A percentile compares a stretch with the other conserved stretches of the same genome.
These are phyloP conservation scores for Anolis carolinensis DNA, from an alignment of 2,113 vertebrate genomes.

Conservation along the genomic window DNA sequence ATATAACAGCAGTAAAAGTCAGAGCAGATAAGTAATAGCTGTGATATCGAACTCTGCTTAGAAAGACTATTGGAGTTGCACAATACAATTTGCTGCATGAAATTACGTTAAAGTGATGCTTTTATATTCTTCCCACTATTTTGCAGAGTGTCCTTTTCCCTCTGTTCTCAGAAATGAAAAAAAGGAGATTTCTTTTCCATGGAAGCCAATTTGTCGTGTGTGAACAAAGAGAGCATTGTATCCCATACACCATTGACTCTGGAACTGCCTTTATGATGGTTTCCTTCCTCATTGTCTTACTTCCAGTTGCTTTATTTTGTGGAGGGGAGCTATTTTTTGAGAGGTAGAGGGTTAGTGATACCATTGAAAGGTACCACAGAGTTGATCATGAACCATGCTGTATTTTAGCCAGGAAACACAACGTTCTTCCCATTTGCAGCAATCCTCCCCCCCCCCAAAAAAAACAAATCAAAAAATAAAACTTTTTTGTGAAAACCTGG, in stretches of 20 bases:
- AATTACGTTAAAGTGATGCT: not conserved
- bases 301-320: not conserved
- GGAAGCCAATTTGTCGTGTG: not conserved
- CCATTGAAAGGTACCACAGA: not conserved
- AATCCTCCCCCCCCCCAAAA: too few species aligned
- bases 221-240: not conserved
- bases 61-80: not conserved
- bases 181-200: not conserved
- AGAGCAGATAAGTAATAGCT: not conserved
- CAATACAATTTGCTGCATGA: constrained; percentile 4
- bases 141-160: not conserved
- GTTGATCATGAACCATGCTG: not conserved
- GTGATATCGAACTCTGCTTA: not conserved
- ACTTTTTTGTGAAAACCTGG: too few species aligned
- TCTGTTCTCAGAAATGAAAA: not conserved
- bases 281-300: not conserved
- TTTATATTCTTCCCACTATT: constrained; percentile 7
- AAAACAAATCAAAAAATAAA: too few species aligned
- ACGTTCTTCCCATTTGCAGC: too few species aligned
- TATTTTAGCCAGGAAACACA: too few species aligned
- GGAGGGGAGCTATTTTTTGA: accelerated
- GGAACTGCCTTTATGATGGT: not conserved
- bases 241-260: not conserved
- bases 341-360: not conserved
- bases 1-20: not conserved